Percentiles rank a stretch among this genome's conserved stretches.
phyloP scores from a whole-genome alignment of 2,888 invertebrate species.

The Phania funesta region DNA sequence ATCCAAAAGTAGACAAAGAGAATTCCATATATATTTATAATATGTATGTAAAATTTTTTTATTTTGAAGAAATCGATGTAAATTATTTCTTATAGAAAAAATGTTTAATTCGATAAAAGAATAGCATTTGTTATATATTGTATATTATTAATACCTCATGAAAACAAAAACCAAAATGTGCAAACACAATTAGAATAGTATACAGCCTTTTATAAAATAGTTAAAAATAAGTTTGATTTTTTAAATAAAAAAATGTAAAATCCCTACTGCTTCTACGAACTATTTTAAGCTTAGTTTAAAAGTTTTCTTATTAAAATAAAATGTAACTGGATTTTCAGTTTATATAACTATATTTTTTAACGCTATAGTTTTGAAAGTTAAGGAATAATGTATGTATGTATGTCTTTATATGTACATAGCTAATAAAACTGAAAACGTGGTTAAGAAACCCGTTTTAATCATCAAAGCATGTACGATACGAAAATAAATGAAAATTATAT shows the following conservation, averaged over 20 bases:
- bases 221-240: conserved; percentile 30
- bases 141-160: conserved; percentile 61
- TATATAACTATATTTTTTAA: background rate
- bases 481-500: too few relatives aligned
- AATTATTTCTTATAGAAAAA: conserved; percentile 61
- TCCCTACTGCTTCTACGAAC: conserved; percentile 35
- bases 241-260: background rate
- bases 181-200: conserved; percentile 33
- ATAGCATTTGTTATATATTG: conserved; percentile 52
- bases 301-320: background rate
- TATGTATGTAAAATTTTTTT: background rate
- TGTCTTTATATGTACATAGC: too few relatives aligned
- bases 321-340: background rate
- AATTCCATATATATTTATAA: background rate
- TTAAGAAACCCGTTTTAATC: conserved; percentile 2
- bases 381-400: background rate
- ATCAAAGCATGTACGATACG: too few relatives aligned
- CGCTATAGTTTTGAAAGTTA: background rate
- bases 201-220: conserved; percentile 42
- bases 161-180: conserved; percentile 63
- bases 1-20: background rate
- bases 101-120: background rate
- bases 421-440: too few relatives aligned
- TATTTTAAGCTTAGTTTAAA: background rate
- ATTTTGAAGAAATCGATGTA: background rate